Base-by-base conservation (phyloP, 2,888 invertebrate species). In the Nezara viridula region DNA sequence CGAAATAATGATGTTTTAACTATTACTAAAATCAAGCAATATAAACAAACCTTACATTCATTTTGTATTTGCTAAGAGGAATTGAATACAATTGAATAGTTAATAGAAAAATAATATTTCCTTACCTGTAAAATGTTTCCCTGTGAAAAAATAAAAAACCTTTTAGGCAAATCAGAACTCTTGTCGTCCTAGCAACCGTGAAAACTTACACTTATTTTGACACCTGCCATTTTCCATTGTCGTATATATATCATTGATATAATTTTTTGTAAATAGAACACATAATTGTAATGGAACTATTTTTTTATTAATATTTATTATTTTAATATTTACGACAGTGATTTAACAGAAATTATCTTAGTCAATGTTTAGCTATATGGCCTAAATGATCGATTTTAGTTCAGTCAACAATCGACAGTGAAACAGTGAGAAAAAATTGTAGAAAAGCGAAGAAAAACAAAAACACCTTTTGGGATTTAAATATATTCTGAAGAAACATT, bases 131-230 rank as follows among this genome's bases (percentile, higher is more conserved):
- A 77, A 77, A 21, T 77, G 37, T 32, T 40, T 3, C 10, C 19
- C 2, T 14, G 32, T 6, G 19, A 37, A 37, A 24, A 81, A 44
- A 81, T n/a, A 44, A 44, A 81, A 47, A n/a, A 12, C 3, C n/a
- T 24, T n/a, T 47, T 3, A 16, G 40, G 40, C 5, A n/a, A 77
- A 77, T 12, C 24, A 77, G 44, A 40, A 27, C 81, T 44, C 44
- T 81, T n/a, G 81, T 81, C 81, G 44, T 44, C 81, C 24, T 44
- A 47, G 44, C 44, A 81, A 81, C 81, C n/a, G n/a, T 81, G 81
- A 81, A 81, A 81, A 81, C 77, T 77, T 40, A 77, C 77, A 81
- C 81, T 40, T 81, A 5, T n/a, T 44, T 44, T 14, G 44, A 81
- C 81, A 81, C 77, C 40, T 73, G 6, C 77, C 21, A 77, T 19